Evolutionary conservation across 2,113 vertebrate species (phyloP), one percentile per base, ranked within the genome.

Genomic region (Ramphastos sulfuratus): DNA sequence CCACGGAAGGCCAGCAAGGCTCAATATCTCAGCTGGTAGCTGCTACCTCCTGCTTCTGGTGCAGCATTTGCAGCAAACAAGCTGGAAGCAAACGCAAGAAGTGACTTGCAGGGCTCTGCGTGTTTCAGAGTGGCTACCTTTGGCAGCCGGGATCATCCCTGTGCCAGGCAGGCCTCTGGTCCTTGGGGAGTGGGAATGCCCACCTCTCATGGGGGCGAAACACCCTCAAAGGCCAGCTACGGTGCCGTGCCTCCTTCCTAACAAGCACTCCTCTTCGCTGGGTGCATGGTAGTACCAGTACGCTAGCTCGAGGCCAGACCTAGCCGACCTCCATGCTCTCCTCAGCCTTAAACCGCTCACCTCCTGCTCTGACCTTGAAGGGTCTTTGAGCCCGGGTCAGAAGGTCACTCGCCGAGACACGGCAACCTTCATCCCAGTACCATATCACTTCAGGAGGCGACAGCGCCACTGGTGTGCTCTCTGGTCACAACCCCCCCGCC

Each of bases 211-310:
- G 12, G 39, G 42, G 15, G 17, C 0, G 3, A 60, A 74, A 42
- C 21, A 50, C 0, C 7, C 46, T 10, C 0, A 0, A 0, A 0
- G 5, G 6, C 16, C 60, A 44, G 60, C 35, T 8, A 50, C 46
- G 46, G 33, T 4, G 8, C 16, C 15, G 0, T 1, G 13, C 66
- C 71, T 66, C n/a, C 6, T 60, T 48, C 70, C 27, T 0, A 1
- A 8, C 17, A 24, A 33, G 54, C 25, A 24, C 14, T 0, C 0
- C 18, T 82, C 37, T 30, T 60, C 21, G 56, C 1, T 6, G 46
- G n/a, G 4, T 4, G 28, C 6, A 46, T 8, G 10, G n/a, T 16
- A 50, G n/a, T 16, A 52, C 66, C 66, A 35, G n/a, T 15, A 54
- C 5, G 16, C n/a, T 9, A 35, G 24, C 48, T 37, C 11, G 24